Evolutionary conservation across 1,140 invertebrate species (phyloP).

Genomic region (Scylla paramamosain): DNA sequence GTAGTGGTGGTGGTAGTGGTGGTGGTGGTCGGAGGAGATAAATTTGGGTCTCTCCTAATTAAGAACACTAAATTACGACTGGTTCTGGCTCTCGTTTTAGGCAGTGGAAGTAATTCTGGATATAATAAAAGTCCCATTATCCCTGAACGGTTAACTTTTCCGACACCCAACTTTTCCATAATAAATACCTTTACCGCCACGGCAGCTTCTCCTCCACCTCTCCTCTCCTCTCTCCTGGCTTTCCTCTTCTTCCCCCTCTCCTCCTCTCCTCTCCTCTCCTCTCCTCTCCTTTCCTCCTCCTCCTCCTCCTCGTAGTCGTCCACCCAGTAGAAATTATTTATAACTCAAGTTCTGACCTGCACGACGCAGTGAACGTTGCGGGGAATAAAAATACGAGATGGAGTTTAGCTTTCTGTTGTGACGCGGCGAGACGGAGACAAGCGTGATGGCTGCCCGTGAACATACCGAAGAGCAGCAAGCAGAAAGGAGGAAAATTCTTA

Average conservation of each 20-base stretch:
- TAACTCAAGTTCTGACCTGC: too few species aligned
- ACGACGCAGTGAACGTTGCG: too few species aligned
- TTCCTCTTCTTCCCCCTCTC: neutral
- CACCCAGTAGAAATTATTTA: neutral
- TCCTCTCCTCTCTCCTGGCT: neutral
- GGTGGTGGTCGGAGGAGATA: neutral
- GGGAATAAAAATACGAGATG: too few species aligned
- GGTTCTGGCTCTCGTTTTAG: neutral
- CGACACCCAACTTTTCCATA: neutral
- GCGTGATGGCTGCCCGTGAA: too few species aligned
- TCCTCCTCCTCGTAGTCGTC: neutral
- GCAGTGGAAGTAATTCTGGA: neutral
- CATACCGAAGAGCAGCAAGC: too few species aligned
- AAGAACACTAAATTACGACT: slow-evolving; percentile 2
- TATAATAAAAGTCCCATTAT: neutral
- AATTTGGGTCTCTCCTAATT: neutral
- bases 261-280: neutral
- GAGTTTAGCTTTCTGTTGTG: too few species aligned
- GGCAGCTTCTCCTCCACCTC: neutral
- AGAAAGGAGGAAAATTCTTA: too few species aligned
- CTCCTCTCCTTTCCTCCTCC: neutral
- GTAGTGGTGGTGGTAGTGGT: too few species aligned
- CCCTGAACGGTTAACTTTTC: neutral
- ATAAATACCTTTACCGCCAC: neutral
- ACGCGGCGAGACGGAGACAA: too few species aligned